Base-by-base conservation (phyloP, 2,888 invertebrate species). In the Isoperla grammatica region DNA sequence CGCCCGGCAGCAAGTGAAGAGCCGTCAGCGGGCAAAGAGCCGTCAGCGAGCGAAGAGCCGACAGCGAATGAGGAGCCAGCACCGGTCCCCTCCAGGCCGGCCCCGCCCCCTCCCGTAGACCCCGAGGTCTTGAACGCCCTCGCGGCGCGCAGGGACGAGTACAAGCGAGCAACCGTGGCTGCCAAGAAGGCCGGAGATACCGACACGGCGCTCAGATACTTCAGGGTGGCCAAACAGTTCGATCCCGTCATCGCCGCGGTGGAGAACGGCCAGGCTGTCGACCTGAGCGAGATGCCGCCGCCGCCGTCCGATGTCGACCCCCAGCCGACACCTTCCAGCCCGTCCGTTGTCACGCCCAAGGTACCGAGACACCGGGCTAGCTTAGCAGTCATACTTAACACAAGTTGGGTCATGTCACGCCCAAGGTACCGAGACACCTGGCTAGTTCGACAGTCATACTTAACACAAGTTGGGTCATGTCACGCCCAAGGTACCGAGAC, bases 231-330 rank as follows among this genome's bases (percentile, higher is more conserved):
- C 0, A 94, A 94, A 78, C 89, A 91, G 74, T 95, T 75, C 93
- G 95, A 67, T 69, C 81, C 39, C 90, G 94, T 1, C 82, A 93
- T 20, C n/a, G 79, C 82, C 42, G 90, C 90, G 4, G 83, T 87
- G 56, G 81, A 83, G 66, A 79, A 79, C 50, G 94, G 92, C 0
- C 82, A 91, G 66, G 81, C 84, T 5, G 86, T 95, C 65, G 94
- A 96, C 73, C 76, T 95, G 50, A 83, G 83, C 48, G 85, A 87
- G 66, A 87, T 95, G 82, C 95, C 95, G 2, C 87, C 90, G 0
- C 8, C 29, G 8, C 72, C 29, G 5, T 74, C 76, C 61, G 71
- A 72, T 57, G 63, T 69, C 1, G 72, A n/a, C n/a, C n/a, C n/a
- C n/a, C n/a, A 50, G 69, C 71, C 66, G n/a, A 79, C 79, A 39